Conservation (phyloP, 92 coral and sea anemone species). For the Porites evermanni region DNA sequence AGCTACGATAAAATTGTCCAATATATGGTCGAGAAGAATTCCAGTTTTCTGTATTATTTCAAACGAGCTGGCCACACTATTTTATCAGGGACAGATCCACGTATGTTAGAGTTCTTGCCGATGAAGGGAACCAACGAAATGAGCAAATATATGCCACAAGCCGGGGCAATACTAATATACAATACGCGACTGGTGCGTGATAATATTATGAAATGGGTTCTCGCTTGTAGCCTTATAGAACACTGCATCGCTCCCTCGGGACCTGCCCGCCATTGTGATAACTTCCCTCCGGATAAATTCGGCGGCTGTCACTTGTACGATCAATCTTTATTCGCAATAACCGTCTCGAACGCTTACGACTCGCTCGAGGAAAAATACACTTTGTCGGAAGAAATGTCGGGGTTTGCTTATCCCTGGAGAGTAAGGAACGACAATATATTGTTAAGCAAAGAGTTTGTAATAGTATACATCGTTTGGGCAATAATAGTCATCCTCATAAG, state of each 20-base stretch:
- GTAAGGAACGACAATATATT: conserved; percentile 21
- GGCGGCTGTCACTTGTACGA: conserved; percentile 67
- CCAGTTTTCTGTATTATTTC: conserved; percentile 36
- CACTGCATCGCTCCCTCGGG: conserved; percentile 59
- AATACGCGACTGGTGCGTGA: conserved; percentile 41
- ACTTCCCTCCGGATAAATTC: conserved; percentile 21
- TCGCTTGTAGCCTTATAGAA: conserved; percentile 40
- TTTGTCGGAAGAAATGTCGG: conserved; percentile 1
- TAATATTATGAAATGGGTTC: conserved; percentile 52
- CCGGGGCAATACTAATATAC: conserved; percentile 43
- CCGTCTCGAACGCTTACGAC: conserved; percentile 43
- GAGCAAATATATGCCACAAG: conserved; percentile 16
- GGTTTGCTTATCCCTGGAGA: conserved; percentile 35
- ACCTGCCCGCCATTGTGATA: conserved; percentile 21
- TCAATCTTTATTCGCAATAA: conserved; percentile 45
- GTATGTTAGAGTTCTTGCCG: conserved; percentile 54
- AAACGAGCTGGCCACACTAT: conserved; percentile 17
- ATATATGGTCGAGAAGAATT: conserved; percentile 26
- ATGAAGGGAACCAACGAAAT: conserved; percentile 20
- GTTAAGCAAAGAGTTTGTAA: conserved; percentile 15
- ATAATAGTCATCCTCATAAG: background rate
- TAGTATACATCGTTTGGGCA: conserved; percentile 8
- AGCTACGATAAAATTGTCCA: conserved; percentile 2
- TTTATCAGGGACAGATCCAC: conserved; percentile 42
- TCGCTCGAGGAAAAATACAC: conserved; percentile 37